Percentiles rank a stretch among this genome's conserved stretches.
Conservation (phyloP, 2,113 vertebrate species). For the Origma solitaria region DNA sequence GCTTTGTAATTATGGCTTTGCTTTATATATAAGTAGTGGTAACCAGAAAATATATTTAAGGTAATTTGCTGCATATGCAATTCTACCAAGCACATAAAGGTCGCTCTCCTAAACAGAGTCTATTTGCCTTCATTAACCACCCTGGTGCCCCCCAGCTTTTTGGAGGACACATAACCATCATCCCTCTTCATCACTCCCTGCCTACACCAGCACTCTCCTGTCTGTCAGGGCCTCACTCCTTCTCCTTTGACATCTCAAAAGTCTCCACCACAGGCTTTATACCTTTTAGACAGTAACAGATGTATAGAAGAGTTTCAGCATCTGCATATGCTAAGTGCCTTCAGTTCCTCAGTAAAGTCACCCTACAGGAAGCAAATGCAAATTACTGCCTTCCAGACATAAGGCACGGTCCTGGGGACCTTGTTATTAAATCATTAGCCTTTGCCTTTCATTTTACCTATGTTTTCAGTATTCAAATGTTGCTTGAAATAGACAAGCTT, state of each 20-base stretch:
- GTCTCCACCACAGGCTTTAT: background rate
- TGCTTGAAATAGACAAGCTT: background rate
- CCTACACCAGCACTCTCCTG: background rate
- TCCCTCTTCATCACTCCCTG: background rate
- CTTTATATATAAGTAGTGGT: background rate
- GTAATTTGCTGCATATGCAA: background rate
- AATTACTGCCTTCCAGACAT: background rate
- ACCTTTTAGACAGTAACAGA: background rate
- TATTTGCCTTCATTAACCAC: background rate
- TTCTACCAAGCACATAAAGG: background rate
- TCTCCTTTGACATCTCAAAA: background rate
- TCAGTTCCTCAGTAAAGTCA: background rate
- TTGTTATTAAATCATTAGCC: conserved; percentile 25
- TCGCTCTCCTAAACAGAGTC: background rate
- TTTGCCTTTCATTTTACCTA: conserved; percentile 3
- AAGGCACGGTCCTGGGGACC: background rate
- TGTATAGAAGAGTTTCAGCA: background rate
- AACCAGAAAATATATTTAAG: conserved; percentile 16
- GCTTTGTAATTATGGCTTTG: conserved; percentile 23
- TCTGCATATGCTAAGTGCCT: background rate
- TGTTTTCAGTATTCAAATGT: conserved; percentile 3
- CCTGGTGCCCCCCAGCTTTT: background rate
- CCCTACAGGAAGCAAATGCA: conserved; percentile 22
- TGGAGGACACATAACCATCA: background rate
- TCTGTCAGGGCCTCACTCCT: background rate